These are phyloP conservation scores for Sebastes flavidus DNA, from an alignment of 2,797 vertebrate species.

Conservation along the genomic window DNA sequence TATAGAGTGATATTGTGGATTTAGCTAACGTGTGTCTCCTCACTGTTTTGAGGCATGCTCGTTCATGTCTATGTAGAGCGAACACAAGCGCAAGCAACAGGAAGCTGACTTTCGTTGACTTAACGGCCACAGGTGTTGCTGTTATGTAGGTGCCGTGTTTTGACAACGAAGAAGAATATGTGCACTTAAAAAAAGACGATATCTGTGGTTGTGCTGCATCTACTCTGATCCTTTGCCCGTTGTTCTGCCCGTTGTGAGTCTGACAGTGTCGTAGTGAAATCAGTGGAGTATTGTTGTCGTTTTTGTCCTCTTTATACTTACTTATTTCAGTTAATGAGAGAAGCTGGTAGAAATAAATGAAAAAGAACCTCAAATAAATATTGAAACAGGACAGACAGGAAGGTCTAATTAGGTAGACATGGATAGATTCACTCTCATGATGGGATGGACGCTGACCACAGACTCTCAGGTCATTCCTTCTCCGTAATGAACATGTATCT, in stretches of 20 bases:
- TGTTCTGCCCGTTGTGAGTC: neutral
- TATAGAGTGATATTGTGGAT: too few relatives aligned
- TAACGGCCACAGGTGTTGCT: too few relatives aligned
- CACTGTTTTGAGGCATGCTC: too few relatives aligned
- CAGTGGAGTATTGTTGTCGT: neutral
- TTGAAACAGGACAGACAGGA: neutral
- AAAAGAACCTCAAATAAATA: neutral
- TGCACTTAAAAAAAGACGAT: neutral
- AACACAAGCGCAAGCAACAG: too few relatives aligned
- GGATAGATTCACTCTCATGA: conserved; percentile 13
- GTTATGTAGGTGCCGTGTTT: neutral
- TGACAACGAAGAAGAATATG: neutral
- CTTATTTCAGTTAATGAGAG: neutral
- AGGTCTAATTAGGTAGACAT: conserved; percentile 20
- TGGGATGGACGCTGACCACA: conserved; percentile 26
- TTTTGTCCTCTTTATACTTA: neutral
- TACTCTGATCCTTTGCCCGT: neutral
- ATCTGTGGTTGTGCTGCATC: neutral
- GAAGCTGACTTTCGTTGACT: too few relatives aligned
- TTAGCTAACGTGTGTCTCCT: too few relatives aligned
- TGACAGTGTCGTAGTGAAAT: neutral
- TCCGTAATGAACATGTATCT: conserved; percentile 21
- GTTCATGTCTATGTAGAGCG: too few relatives aligned
- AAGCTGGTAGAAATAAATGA: neutral
- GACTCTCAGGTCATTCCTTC: conserved; percentile 16